Evolutionary conservation across 2,797 vertebrate species (phyloP), one percentile per base, ranked within the genome.

Genomic region (Manis crassicaudata): DNA sequence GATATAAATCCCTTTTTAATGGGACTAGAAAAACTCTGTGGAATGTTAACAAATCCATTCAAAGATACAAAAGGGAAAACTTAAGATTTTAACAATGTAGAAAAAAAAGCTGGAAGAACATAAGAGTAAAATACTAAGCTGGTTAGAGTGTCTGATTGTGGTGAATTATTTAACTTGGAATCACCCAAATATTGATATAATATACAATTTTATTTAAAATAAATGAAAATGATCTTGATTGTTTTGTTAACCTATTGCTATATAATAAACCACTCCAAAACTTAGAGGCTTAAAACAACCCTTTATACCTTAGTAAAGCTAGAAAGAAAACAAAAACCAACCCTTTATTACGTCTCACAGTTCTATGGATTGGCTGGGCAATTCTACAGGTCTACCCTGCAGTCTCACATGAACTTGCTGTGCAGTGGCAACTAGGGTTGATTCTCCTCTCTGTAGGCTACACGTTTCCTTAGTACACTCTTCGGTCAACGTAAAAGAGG

Each of bases 121-220:
- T 16, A 16, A 50, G 27, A 72, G 6, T 92, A 70, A 85, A 94
- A 62, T 40, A 52, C 32, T 58, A 20, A 25, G 25, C 68, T 90
- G 10, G 17, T 68, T 68, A 67, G 25, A 40, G 54, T 43, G 52
- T 23, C 87, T 54, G n/a, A 21, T 17, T 21, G 67, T 88, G 46
- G 54, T n/a, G 6, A 60, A 85, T 90, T 84, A 70, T 52, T 81
- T 72, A 37, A 91, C 86, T 92, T 86, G 68, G 11, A 94, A 93
- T 70, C 91, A 58, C 32, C 27, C 65, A 85, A 75, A 93, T 25
- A 50, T 23, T 77, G 35, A 60, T 84, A 21, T 52, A 75, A 80
- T 80, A n/a, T 77, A 83, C 18, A 67, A 21, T 68, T 94, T 82
- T 87, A 54, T 70, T 83, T 91, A 77, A 68, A 80, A 62, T 58